A percentile compares a stretch with the other conserved stretches of the same genome.
phyloP scores from a whole-genome alignment of 1,140 invertebrate species.

The Pachyrhynchus sulphureomaculatus region DNA sequence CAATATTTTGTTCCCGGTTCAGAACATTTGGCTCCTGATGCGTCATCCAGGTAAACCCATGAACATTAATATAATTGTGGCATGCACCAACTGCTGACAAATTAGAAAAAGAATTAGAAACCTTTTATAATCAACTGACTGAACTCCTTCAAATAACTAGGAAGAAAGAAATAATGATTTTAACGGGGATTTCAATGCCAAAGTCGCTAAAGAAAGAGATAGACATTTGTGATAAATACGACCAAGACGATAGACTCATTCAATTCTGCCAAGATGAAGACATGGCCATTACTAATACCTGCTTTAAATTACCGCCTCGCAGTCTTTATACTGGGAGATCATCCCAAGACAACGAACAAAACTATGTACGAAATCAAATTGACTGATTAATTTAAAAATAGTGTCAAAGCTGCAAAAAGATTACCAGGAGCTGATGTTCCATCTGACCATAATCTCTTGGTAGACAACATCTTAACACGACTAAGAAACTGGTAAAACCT shows the following conservation, averaged over 20 bases:
- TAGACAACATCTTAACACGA: too few relatives aligned
- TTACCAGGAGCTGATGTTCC: constrained; percentile 35
- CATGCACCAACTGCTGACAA: constrained; percentile 40
- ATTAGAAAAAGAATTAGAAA: constrained; percentile 29
- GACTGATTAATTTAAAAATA: constrained; percentile 46
- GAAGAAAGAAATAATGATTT: constrained; percentile 34
- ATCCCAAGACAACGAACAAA: constrained; percentile 37
- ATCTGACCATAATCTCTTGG: constrained; percentile 43
- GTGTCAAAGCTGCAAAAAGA: constrained; percentile 40
- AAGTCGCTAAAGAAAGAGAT: constrained; percentile 34
- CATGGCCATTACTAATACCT: constrained; percentile 44
- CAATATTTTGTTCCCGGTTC: constrained; percentile 5
- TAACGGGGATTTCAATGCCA: constrained; percentile 44
- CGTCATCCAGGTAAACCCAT: constrained; percentile 25
- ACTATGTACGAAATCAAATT: constrained; percentile 47
- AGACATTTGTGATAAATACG: constrained; percentile 40
- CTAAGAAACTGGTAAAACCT: too few relatives aligned
- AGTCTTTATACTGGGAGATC: constrained; percentile 50
- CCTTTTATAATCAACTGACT: constrained; percentile 34
- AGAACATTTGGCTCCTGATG: constrained; percentile 30
- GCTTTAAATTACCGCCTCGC: constrained; percentile 42
- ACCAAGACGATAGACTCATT: too few relatives aligned
- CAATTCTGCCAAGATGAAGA: constrained; percentile 45
- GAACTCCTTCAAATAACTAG: constrained; percentile 18
- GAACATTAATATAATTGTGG: constrained; percentile 43